Percentiles rank a stretch among this genome's conserved stretches.
These are phyloP conservation scores for Helogale parvula DNA, from an alignment of 2,113 vertebrate species.

Conservation along the genomic window DNA sequence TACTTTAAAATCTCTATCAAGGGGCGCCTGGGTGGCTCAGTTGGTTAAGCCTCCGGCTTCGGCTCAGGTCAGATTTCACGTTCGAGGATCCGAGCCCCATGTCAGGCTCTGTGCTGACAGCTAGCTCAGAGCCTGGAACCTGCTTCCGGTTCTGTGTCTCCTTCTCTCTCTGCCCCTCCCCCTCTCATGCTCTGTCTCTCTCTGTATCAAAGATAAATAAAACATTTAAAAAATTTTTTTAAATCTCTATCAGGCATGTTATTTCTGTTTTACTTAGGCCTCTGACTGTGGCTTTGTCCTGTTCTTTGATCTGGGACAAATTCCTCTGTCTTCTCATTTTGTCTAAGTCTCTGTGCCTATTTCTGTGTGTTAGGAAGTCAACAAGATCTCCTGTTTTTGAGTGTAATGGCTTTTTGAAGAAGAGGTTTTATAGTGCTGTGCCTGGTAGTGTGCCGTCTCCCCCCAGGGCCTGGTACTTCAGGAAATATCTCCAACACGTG, in stretches of 20 bases:
- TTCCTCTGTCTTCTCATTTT: neutral
- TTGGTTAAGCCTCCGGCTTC: no score
- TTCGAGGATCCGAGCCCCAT: no score
- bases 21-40: no score
- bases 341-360: neutral
- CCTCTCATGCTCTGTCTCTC: no score
- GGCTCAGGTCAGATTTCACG: no score
- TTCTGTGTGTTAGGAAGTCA: neutral
- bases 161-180: no score
- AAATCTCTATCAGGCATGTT: neutral
- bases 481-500: neutral
- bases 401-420: neutral
- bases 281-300: neutral
- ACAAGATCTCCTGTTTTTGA: neutral
- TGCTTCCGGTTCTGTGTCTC: no score
- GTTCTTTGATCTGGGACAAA: neutral
- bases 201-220: no score
- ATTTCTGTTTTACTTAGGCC: neutral
- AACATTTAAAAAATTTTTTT: no score
- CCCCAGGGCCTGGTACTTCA: neutral
- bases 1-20: neutral
- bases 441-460: neutral
- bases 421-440: neutral
- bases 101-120: no score
- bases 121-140: no score